These are phyloP conservation scores for Cotesia chilonis DNA, from an alignment of 1,140 invertebrate genomes.

Conservation along the genomic window DNA sequence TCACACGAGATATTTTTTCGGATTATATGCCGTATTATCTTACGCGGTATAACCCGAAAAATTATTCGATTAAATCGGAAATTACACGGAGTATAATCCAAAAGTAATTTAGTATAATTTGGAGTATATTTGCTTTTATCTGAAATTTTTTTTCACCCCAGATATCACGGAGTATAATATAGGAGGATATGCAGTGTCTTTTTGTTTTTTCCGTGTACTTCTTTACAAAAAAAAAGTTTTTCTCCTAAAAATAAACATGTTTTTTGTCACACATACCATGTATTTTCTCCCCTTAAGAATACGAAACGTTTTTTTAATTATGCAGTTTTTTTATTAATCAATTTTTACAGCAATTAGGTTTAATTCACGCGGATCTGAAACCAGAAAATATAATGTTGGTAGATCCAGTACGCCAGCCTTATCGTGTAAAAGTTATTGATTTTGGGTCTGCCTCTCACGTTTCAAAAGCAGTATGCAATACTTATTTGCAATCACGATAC, in stretches of 20 bases:
- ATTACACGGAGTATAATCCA: no score
- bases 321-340: not conserved
- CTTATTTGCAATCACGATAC: conserved; percentile 98
- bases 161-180: no score
- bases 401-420: conserved; percentile 96
- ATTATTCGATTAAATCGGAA: no score
- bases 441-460: conserved; percentile 99
- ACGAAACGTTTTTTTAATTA: conserved; percentile 18
- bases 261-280: no score
- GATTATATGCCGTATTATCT: no score
- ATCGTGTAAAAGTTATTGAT: conserved; percentile 98
- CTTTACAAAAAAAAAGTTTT: conserved; percentile 28
- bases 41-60: no score
- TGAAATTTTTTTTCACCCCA: no score
- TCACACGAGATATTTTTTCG: no score
- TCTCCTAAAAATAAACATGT: not conserved
- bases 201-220: no score
- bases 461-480: conserved; percentile 99
- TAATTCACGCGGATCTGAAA: conserved; percentile 99
- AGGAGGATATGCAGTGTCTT: no score
- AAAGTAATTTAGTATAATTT: no score
- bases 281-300: not conserved
- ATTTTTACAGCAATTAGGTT: conserved; percentile 85
- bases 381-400: conserved; percentile 99
- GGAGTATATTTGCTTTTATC: no score